These are phyloP conservation scores for Vombatus ursinus DNA, from an alignment of 2,113 vertebrate species.

Conservation along the genomic window DNA sequence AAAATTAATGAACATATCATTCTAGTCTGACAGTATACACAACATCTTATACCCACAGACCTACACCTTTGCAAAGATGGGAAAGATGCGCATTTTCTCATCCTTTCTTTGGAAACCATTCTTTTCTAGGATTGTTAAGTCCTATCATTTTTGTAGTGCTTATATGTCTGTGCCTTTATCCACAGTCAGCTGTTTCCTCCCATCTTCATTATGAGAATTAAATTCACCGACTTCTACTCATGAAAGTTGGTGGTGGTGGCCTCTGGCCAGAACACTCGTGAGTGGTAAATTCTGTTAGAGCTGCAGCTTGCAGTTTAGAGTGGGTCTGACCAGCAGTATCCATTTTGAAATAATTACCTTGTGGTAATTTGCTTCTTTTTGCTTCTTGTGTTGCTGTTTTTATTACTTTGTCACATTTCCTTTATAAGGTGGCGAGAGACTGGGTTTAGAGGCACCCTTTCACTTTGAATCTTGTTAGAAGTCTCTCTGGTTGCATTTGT, in stretches of 20 bases:
- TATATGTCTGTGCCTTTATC: neutral
- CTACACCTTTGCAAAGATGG: neutral
- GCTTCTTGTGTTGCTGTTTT: neutral
- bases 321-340: neutral
- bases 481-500: neutral
- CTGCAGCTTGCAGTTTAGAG: neutral
- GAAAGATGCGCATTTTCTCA: neutral
- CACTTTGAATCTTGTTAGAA: neutral
- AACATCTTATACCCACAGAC: neutral
- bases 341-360: neutral
- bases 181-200: neutral
- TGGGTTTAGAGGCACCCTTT: neutral
- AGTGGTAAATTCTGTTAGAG: neutral
- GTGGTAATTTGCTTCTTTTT: neutral
- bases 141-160: neutral
- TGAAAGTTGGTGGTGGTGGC: neutral
- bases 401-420: neutral
- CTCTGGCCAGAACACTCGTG: neutral
- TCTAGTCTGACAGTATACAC: neutral
- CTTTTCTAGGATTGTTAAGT: neutral
- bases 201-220: neutral
- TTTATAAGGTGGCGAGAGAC: neutral
- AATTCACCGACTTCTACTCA: neutral
- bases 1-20: neutral
- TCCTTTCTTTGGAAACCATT: neutral